These are phyloP conservation scores for Tenthredo amoena DNA, from an alignment of 2,888 invertebrate species.

Conservation along the genomic window DNA sequence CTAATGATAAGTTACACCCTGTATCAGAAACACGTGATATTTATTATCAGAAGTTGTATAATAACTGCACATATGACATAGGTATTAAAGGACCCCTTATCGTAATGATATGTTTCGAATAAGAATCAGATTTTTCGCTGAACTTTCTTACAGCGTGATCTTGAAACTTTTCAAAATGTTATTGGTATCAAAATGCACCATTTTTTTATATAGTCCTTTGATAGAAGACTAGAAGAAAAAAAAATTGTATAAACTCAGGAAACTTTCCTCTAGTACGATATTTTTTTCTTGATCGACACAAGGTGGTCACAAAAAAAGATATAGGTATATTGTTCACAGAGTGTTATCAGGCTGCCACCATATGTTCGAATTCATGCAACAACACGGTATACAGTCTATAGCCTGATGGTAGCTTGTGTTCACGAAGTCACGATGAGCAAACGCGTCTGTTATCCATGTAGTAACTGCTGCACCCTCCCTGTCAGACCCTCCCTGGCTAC, in stretches of 20 bases:
- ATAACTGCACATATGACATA: not conserved
- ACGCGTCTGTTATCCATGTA: not conserved
- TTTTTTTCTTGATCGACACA: not conserved
- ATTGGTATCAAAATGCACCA: not conserved
- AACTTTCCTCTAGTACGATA: not conserved
- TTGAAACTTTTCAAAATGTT: not conserved
- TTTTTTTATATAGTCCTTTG: not conserved
- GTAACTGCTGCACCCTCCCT: not conserved
- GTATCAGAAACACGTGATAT: not conserved
- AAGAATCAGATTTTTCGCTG: not conserved
- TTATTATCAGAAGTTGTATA: not conserved
- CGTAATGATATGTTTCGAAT: not conserved
- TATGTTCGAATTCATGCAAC: not conserved
- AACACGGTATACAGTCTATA: not conserved
- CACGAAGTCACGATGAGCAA: slow-evolving; percentile 2
- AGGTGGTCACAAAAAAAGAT: not conserved
- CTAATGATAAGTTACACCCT: not conserved
- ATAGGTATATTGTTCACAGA: not conserved
- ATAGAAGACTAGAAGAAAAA: not conserved
- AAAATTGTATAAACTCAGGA: not conserved
- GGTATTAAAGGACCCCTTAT: not conserved
- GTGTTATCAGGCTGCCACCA: not conserved
- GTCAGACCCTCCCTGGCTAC: no score
- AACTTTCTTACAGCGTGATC: slow-evolving; percentile 2
- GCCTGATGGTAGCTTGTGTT: not conserved